Evolutionary conservation across 2,888 invertebrate genomes (phyloP), one percentile per base, ranked within the genome.

Genomic region (Idaea dimidiata): DNA sequence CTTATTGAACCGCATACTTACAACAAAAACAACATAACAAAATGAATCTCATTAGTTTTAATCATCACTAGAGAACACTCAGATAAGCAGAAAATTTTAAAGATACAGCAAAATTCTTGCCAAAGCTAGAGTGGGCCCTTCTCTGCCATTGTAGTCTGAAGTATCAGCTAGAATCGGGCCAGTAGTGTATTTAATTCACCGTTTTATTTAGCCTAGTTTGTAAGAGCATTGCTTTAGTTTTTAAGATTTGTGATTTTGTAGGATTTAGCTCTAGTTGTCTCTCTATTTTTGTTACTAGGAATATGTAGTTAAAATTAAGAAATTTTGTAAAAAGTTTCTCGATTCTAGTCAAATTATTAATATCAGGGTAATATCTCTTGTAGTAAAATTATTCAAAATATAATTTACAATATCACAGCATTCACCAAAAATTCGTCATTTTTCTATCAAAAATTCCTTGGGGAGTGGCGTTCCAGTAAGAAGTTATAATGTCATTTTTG

Each of bases 91-190:
- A 81, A 81, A 86, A 86, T 89, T 89, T 72, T 87, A 87, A 90
- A 91, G 90, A 91, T 85, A 91, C 89, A 88, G 83, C 83, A 75
- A 78, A 78, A 85, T 86, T 86, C 88, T 88, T 91, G 91, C 91
- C 91, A 91, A 89, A 76, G 82, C 67, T 77, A 63, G 74, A 88
- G 88, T 81, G 87, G 77, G 76, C 79, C 83, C 84, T 72, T 54
- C 80, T 14, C 43, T 14, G 43, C 80, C 79, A 73, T 73, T 68
- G 65, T 43, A 63, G 72, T 69, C 31, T 10, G 59, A 8, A n/a
- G 56, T 63, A 55, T 60, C 57, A 62, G 61, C 53, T 16, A 17
- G 60, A 58, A 64, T 61, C 62, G 64, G 56, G 58, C 65, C 72
- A 71, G 72, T 77, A 71, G 72, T 77, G 75, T 75, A 78, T 82